A percentile compares a stretch with the other conserved stretches of the same genome.
Evolutionary conservation across 2,888 invertebrate genomes (phyloP).

Genomic region (Drosophila putrida): DNA sequence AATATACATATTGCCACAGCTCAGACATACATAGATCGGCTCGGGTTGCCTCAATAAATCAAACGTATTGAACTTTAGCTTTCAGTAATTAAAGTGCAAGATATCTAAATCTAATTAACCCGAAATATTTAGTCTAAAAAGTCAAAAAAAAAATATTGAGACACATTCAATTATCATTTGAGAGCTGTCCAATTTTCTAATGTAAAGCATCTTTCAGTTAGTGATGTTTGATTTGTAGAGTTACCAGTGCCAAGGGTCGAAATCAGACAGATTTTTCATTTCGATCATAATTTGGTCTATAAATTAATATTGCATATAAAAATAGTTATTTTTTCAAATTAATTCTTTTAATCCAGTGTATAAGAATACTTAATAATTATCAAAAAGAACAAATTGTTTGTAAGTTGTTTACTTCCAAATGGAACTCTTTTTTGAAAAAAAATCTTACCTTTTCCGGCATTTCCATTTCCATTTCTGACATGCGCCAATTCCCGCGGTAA

Average conservation of each 20-base stretch:
- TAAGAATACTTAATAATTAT: too few relatives aligned
- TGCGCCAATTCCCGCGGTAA: constrained; percentile 52
- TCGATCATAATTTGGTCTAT: too few relatives aligned
- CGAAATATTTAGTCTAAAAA: constrained; percentile 9
- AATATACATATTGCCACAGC: constrained; percentile 55
- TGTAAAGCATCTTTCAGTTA: background rate
- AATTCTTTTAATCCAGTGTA: too few relatives aligned
- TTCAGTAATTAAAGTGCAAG: constrained; percentile 22
- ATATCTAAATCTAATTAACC: constrained; percentile 33
- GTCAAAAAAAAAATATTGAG: background rate
- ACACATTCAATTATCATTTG: background rate
- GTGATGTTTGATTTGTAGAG: too few relatives aligned
- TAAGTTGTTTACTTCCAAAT: too few relatives aligned
- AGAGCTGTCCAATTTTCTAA: background rate
- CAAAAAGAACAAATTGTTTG: too few relatives aligned
- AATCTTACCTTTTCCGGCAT: background rate
- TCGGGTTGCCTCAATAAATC: constrained; percentile 48
- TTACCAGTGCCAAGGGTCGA: too few relatives aligned
- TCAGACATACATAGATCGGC: constrained; percentile 16
- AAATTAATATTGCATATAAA: too few relatives aligned
- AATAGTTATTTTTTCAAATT: too few relatives aligned
- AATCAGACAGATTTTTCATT: too few relatives aligned
- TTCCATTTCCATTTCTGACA: constrained; percentile 5
- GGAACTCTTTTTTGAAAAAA: too few relatives aligned
- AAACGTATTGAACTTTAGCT: constrained; percentile 28